Evolutionary conservation across 2,888 invertebrate species (phyloP).

Genomic region (Polymixis lichenea): DNA sequence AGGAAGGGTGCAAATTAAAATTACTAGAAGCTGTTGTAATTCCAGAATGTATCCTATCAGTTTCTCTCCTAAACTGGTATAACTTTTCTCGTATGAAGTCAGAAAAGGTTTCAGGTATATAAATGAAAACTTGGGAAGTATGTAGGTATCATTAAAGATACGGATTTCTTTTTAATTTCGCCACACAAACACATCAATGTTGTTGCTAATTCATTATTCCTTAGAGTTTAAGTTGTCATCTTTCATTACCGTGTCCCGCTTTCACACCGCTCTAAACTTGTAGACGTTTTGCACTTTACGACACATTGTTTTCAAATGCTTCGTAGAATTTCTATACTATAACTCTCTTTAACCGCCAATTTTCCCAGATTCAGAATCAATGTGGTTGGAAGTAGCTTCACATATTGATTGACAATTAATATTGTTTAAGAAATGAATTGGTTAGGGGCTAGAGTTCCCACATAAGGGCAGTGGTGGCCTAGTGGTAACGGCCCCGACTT

Average conservation of each 20-base stretch:
- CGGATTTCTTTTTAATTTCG: neutral
- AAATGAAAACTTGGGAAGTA: neutral
- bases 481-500: neutral
- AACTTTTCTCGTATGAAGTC: neutral
- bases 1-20: neutral
- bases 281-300: slow-evolving; percentile 52
- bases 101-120: neutral
- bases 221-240: slow-evolving; percentile 26
- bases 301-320: slow-evolving; percentile 56
- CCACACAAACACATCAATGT: slow-evolving; percentile 1
- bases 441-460: neutral
- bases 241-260: slow-evolving; percentile 38
- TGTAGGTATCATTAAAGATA: neutral
- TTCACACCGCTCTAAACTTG: slow-evolving; percentile 42
- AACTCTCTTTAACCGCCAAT: slow-evolving; percentile 7
- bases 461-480: neutral
- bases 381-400: slow-evolving; percentile 1
- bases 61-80: neutral
- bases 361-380: slow-evolving; percentile 12
- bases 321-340: slow-evolving; percentile 41
- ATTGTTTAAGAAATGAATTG: neutral
- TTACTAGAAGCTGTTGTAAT: neutral
- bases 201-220: slow-evolving; percentile 5
- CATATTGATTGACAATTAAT: neutral
- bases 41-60: neutral